Evolutionary conservation across 2,797 vertebrate species (phyloP), one percentile per base, ranked within the genome.

Genomic region (Florisuga fusca): DNA sequence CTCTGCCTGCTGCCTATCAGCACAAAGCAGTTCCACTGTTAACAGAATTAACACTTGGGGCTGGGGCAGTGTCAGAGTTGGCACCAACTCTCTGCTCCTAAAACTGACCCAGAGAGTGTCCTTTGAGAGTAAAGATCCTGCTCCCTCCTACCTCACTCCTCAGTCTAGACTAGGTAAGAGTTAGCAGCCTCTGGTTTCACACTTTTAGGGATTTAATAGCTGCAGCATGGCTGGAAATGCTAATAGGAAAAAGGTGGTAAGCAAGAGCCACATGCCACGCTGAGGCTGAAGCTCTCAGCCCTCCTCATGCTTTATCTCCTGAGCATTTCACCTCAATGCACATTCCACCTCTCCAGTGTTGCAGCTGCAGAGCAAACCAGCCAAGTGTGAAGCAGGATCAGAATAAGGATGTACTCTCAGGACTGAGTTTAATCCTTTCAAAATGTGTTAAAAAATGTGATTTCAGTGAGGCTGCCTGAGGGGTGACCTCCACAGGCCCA

Each of bases 291-390:
- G 50, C 13, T 18, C 33, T 18, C 64, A 83, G 15, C 48, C 4
- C 8, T 20, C 4, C 8, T 20, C 5, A 5, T 9, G 23, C 25
- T 31, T 26, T 19, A 36, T 3, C 17, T 71, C 48, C 57, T 3
- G 3, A 20, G 20, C 4, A 8, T 64, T 41, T 34, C 10, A 2
- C 2, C 13, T 29, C n/a, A 51, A 53, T 0, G 1, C 38, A 45
- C 8, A 5, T 43, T 80, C 71, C 17, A 23, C 11, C 17, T 45
- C 18, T 2, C 3, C 46, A 5, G 18, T 1, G 1, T 36, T 81
- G 29, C 51, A 82, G 29, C 34, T 12, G 5, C 41, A 17, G 31
- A 59, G 34, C 33, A 71, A 83, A 43, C 6, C 5, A 25, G 27
- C 20, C 8, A 51, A 38, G 41, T 1, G 2, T 6, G 0, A 61